A percentile compares a stretch with the other conserved stretches of the same genome.
These are phyloP conservation scores for Rhinogobio ventralis DNA, from an alignment of 2,797 vertebrate genomes.

Conservation along the genomic window DNA sequence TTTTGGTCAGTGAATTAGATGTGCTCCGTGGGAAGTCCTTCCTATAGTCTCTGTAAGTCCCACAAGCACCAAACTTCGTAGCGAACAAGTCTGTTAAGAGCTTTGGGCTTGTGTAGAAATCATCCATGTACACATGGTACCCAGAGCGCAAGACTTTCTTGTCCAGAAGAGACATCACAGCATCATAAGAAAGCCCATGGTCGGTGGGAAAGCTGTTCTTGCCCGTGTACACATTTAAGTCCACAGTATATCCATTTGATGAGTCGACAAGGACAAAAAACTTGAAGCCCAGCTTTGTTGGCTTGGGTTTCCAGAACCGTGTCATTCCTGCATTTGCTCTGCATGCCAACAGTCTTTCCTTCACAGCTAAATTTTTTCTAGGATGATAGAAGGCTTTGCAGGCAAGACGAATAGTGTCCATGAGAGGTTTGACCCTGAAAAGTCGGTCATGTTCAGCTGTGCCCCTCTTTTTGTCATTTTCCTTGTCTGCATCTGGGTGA, in stretches of 20 bases:
- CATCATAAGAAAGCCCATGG: constrained; percentile 34
- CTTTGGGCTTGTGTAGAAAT: constrained; percentile 50
- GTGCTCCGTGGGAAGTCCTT: background rate
- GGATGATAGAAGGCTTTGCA: constrained; percentile 45
- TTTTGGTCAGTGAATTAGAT: background rate
- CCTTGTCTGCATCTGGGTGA: too few species aligned
- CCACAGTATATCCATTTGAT: constrained; percentile 14
- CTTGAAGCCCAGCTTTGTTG: constrained; percentile 37
- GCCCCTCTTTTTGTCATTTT: background rate
- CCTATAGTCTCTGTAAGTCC: constrained; percentile 48
- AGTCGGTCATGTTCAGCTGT: constrained; percentile 44
- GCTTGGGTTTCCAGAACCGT: background rate
- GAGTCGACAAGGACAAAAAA: constrained; percentile 41
- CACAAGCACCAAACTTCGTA: constrained; percentile 34
- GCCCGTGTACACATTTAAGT: background rate
- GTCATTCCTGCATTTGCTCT: background rate
- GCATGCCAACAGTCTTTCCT: background rate
- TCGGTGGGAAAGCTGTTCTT: background rate
- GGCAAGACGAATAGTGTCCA: constrained; percentile 1
- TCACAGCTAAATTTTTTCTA: background rate
- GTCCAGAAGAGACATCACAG: constrained; percentile 48
- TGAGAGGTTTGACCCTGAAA: constrained; percentile 36
- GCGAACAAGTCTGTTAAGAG: constrained; percentile 50
- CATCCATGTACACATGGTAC: constrained; percentile 33
- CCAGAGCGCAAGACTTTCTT: constrained; percentile 4